phyloP scores from a whole-genome alignment of 2,888 invertebrate species.

The Plebejus anna region DNA sequence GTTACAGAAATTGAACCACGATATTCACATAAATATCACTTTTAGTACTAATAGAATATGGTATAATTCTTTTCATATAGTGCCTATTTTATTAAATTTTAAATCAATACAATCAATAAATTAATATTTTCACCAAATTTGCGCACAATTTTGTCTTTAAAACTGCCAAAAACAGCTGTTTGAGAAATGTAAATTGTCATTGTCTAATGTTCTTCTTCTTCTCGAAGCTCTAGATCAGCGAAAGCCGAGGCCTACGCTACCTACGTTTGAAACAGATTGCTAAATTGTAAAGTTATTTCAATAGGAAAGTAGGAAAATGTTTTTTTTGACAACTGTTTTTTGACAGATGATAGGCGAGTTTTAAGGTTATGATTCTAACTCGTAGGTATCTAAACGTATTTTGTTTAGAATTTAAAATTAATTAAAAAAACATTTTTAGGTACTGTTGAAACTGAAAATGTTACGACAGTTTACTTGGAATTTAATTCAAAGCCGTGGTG shows the following conservation, averaged over 20 bases:
- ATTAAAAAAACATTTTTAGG: background rate
- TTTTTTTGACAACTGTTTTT: too few relatives aligned
- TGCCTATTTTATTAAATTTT: background rate
- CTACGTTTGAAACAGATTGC: too few relatives aligned
- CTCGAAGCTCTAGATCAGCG: background rate
- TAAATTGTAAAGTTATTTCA: too few relatives aligned
- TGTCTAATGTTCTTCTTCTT: background rate
- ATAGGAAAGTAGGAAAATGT: too few relatives aligned
- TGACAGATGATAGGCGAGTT: too few relatives aligned
- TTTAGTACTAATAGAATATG: too few relatives aligned
- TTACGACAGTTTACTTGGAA: slow-evolving; percentile 55
- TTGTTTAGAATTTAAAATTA: too few relatives aligned
- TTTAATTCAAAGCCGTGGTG: slow-evolving; percentile 68
- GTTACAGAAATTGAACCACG: background rate
- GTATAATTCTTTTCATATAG: too few relatives aligned
- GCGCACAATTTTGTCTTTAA: background rate
- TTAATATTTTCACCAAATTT: background rate
- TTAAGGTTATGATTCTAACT: too few relatives aligned
- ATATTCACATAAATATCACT: background rate
- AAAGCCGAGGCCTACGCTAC: too few relatives aligned
- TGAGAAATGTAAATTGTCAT: background rate
- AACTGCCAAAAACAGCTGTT: slow-evolving; percentile 1
- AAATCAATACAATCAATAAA: background rate
- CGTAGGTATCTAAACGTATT: too few relatives aligned
- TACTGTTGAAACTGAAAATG: slow-evolving; percentile 45